Percentiles rank a stretch among this genome's conserved stretches.
These are phyloP conservation scores for Coreius guichenoti DNA, from an alignment of 2,797 vertebrate genomes.

Conservation along the genomic window DNA sequence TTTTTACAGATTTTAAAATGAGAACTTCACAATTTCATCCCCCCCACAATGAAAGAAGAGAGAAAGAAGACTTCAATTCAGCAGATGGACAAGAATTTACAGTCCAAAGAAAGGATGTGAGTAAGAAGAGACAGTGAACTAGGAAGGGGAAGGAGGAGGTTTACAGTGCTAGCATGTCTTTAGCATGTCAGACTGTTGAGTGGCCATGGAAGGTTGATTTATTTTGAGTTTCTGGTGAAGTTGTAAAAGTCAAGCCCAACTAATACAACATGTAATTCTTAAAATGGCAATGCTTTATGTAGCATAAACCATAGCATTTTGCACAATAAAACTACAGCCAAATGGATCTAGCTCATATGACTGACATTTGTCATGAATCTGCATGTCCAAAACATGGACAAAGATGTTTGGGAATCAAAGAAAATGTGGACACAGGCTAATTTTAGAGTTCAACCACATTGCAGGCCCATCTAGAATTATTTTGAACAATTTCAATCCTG, in stretches of 20 bases:
- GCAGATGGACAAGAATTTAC: slow-evolving; percentile 39
- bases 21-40: slow-evolving; percentile 4
- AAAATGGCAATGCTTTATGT: slow-evolving; percentile 3
- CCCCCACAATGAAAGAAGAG: slow-evolving; percentile 58
- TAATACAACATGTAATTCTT: background rate
- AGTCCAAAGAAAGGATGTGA: slow-evolving; percentile 10
- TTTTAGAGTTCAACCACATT: slow-evolving; percentile 54
- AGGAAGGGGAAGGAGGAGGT: slow-evolving; percentile 1
- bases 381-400: background rate
- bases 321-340: background rate
- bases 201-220: background rate
- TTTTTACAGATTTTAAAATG: slow-evolving; percentile 29
- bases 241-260: slow-evolving; percentile 18
- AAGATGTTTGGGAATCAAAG: slow-evolving; percentile 16
- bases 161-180: slow-evolving; percentile 17
- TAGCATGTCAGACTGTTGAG: slow-evolving; percentile 19
- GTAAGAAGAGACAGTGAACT: background rate
- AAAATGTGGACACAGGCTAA: slow-evolving; percentile 48
- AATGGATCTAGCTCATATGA: background rate
- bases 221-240: background rate
- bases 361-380: background rate
- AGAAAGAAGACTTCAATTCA: slow-evolving; percentile 12
- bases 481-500: slow-evolving; percentile 44
- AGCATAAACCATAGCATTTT: background rate
- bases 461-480: slow-evolving; percentile 41